Evolutionary conservation across 1,140 invertebrate genomes (phyloP).

Genomic region (Zaprionus lachaisei): DNA sequence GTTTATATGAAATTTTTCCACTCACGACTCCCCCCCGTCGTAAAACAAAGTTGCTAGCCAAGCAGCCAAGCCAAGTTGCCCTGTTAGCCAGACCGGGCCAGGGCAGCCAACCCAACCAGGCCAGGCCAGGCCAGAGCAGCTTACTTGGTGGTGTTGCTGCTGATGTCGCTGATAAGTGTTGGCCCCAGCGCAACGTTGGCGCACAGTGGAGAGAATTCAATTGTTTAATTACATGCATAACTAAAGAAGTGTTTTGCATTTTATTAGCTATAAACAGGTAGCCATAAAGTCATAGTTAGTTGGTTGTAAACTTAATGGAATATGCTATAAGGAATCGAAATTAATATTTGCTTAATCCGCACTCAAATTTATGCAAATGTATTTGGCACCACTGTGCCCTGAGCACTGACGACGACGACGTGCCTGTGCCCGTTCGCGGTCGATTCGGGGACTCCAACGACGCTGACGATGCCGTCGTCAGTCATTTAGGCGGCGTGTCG

Average conservation of each 20-base stretch:
- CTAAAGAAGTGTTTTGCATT: constrained; percentile 2
- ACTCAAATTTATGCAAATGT: background rate
- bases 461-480: constrained; percentile 57
- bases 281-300: background rate
- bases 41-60: constrained; percentile 59
- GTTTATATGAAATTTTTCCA: constrained; percentile 81
- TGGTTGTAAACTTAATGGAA: constrained; percentile 6
- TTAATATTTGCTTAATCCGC: background rate
- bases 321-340: background rate
- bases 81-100: constrained; percentile 64
- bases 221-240: constrained; percentile 21
- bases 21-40: constrained; percentile 64
- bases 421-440: constrained; percentile 18
- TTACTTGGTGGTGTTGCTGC: constrained; percentile 64
- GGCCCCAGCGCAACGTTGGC: constrained; percentile 58
- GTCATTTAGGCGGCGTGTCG: constrained; percentile 81
- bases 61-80: constrained; percentile 54
- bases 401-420: background rate
- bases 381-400: constrained; percentile 35
- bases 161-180: constrained; percentile 81
- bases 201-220: constrained; percentile 60
- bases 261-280: background rate
- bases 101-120: constrained; percentile 46
- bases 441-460: constrained; percentile 41
- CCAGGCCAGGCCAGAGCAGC: constrained; percentile 52